Conservation (phyloP, 2,888 invertebrate genomes). For the Acanthosepion esculentum region DNA sequence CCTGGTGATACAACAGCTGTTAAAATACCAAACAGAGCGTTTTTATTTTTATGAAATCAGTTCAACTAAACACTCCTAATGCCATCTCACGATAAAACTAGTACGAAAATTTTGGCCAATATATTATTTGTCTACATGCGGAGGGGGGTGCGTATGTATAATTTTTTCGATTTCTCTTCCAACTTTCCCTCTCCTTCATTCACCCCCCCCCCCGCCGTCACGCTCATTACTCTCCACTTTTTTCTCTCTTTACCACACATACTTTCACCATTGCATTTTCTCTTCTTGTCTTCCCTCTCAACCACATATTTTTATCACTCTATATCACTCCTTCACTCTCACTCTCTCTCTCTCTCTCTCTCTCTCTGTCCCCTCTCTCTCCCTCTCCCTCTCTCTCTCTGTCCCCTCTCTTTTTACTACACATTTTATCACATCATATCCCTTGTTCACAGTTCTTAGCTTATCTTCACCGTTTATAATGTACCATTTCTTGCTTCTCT, state of each 20-base stretch:
- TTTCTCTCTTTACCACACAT: neutral
- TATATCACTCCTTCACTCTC: neutral
- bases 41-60: no score
- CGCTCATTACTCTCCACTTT: neutral
- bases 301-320: no score
- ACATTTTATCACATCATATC: neutral
- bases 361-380: neutral
- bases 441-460: no score
- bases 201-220: no score
- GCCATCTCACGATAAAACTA: no score
- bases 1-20: no score
- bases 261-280: neutral
- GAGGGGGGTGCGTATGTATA: neutral
- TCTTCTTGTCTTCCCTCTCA: neutral
- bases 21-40: no score
- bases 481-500: no score
- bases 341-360: neutral
- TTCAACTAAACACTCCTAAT: no score
- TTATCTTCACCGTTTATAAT: no score
- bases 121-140: no score
- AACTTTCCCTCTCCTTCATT: neutral
- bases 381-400: neutral
- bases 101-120: no score
- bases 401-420: neutral
- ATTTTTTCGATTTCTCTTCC: neutral